Base-by-base conservation (phyloP, 2,113 vertebrate genomes). In the Capra hircus region DNA sequence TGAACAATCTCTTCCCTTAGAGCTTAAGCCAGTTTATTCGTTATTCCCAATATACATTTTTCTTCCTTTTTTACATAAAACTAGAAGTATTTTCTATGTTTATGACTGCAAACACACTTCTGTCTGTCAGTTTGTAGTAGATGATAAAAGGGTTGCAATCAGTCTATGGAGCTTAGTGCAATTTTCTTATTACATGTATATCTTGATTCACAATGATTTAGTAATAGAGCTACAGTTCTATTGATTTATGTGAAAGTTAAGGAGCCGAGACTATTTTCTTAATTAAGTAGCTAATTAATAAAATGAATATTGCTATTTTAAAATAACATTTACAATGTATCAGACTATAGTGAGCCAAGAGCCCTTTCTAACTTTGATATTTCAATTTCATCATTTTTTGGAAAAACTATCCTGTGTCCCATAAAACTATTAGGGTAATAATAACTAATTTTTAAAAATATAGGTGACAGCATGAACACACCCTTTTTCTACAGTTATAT, bases 1-100 rank as follows among this genome's bases (percentile, higher is more conserved):
- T 28, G 17, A 94, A 96, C 27, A 86, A 71, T 96, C 60, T 83
- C 21, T 95, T 97, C 23, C 81, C 40, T 97, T 95, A 97, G 50
- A 96, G 59, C 81, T 97, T 87, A 36, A 86, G 87, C 30, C 90
- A 36, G 92, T 92, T 96, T 97, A 95, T 95, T 94, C 4, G 0
- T 55, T 83, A 83, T 14, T 11, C 84, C 0, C n/a, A 33, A 55
- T 83, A 67, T 64, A 30, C n/a, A 36, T 80, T 30, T 64, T 55
- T 53, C 5, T 71, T 88, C 59, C 43, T 55, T 25, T n/a, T 36
- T 19, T 36, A 12, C 9, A 19, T 62, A 80, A 86, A 90, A 71
- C 17, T 10, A 87, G 23, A 87, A 81, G 0, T 40, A 62, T 95
- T 91, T 67, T 91, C 67, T 48, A 96, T 15, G 30, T 86, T n/a